Conservation (phyloP, 2,888 invertebrate genomes). For the Cryptocephalus primarius region DNA sequence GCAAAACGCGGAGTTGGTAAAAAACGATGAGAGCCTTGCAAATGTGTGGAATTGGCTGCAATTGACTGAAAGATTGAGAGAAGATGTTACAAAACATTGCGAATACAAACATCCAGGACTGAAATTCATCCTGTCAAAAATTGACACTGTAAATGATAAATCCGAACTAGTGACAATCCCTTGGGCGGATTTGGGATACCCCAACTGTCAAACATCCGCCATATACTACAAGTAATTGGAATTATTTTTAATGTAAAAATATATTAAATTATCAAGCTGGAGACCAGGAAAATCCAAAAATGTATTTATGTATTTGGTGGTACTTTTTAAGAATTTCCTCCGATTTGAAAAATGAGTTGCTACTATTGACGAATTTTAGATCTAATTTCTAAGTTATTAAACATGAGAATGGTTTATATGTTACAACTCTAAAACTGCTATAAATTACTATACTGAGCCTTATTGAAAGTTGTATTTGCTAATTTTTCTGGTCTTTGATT, state of each 20-base stretch:
- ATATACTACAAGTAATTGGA: conserved; percentile 43
- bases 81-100: conserved; percentile 47
- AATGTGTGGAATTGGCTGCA: conserved; percentile 80
- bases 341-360: too few relatives aligned
- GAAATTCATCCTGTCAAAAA: conserved; percentile 41
- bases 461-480: too few relatives aligned
- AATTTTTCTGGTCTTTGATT: too few relatives aligned
- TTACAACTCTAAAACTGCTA: too few relatives aligned
- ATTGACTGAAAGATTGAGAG: conserved; percentile 56
- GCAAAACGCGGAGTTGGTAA: conserved; percentile 69
- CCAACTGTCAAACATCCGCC: conserved; percentile 39
- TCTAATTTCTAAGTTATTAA: too few relatives aligned
- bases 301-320: too few relatives aligned
- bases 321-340: too few relatives aligned
- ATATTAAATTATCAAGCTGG: too few relatives aligned
- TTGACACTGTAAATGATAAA: conserved; percentile 40
- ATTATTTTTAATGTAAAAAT: conserved; percentile 2
- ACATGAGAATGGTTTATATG: too few relatives aligned
- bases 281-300: too few relatives aligned
- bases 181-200: conserved; percentile 53
- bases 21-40: conserved; percentile 63
- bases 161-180: conserved; percentile 51
- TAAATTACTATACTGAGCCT: too few relatives aligned
- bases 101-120: conserved; percentile 54
- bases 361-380: too few relatives aligned